Evolutionary conservation across 2,113 vertebrate species (phyloP).

Genomic region (Siphamia tubifer): DNA sequence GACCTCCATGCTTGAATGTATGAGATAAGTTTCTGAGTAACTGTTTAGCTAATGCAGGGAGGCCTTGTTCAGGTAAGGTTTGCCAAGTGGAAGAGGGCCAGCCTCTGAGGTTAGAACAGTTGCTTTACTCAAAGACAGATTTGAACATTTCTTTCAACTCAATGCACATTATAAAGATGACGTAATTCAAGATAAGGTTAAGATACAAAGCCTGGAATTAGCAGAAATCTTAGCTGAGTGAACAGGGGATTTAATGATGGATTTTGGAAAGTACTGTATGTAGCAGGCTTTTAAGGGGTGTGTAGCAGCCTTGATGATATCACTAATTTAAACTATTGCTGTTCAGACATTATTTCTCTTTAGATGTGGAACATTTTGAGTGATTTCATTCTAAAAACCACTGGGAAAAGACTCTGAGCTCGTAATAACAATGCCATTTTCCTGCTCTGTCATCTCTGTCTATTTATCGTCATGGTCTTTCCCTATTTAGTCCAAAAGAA

Average conservation of each 20-base stretch:
- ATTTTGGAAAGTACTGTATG: slow-evolving; percentile 21
- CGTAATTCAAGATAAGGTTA: slow-evolving; percentile 44
- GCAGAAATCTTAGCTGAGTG: slow-evolving; percentile 12
- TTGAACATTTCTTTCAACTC: slow-evolving; percentile 42
- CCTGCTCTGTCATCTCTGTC: slow-evolving; percentile 41
- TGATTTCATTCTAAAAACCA: slow-evolving; percentile 9
- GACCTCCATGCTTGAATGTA: slow-evolving; percentile 12
- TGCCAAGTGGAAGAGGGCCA: slow-evolving; percentile 59
- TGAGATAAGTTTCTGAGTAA: slow-evolving; percentile 32
- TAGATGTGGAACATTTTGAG: slow-evolving; percentile 13
- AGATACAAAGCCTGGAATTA: slow-evolving; percentile 47
- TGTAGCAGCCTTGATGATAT: slow-evolving; percentile 17
- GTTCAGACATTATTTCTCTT: slow-evolving; percentile 27
- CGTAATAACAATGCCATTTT: slow-evolving; percentile 57
- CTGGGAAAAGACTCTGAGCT: background rate
- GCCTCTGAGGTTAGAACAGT: slow-evolving; percentile 11
- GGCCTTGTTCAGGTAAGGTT: slow-evolving; percentile 11
- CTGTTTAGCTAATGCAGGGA: slow-evolving; percentile 26
- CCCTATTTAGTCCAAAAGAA: slow-evolving; percentile 40
- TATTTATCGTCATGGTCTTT: slow-evolving; percentile 15
- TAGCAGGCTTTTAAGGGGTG: slow-evolving; percentile 5
- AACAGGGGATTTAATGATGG: slow-evolving; percentile 48
- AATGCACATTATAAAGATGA: slow-evolving; percentile 42
- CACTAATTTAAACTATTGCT: background rate
- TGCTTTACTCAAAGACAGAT: slow-evolving; percentile 27